These are phyloP conservation scores for Trachurus trachurus DNA, from an alignment of 2,797 vertebrate species.

Conservation along the genomic window DNA sequence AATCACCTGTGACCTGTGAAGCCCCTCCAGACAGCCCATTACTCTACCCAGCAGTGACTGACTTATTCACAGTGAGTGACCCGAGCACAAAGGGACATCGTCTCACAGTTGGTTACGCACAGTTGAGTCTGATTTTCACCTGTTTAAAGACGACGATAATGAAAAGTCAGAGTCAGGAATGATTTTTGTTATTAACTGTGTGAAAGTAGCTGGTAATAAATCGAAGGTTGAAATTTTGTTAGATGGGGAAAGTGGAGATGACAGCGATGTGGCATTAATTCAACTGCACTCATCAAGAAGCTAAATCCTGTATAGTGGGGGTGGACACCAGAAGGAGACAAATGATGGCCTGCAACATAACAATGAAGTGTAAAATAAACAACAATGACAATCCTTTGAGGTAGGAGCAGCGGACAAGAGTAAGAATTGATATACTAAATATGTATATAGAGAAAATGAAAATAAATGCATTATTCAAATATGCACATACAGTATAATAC, in stretches of 20 bases:
- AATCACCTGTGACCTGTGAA: conserved; percentile 38
- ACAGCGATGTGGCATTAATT: neutral
- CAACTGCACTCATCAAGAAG: neutral
- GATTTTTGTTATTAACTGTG: neutral
- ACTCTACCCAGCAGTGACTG: neutral
- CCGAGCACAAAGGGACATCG: conserved; percentile 10
- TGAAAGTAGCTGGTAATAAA: neutral
- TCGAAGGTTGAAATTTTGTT: neutral
- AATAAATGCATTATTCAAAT: neutral
- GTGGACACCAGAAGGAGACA: neutral
- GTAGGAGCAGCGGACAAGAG: neutral
- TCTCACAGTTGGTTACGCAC: conserved; percentile 21
- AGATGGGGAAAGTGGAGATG: neutral
- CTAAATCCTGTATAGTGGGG: neutral
- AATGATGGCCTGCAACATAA: neutral
- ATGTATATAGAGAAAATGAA: neutral
- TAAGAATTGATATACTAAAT: neutral
- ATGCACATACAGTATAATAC: neutral
- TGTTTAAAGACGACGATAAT: conserved; percentile 10
- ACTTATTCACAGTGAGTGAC: conserved; percentile 4
- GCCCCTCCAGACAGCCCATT: conserved; percentile 30
- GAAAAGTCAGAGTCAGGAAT: neutral
- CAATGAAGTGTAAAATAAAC: neutral
- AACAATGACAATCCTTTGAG: neutral
- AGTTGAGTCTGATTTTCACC: neutral